phyloP scores from a whole-genome alignment of 2,888 invertebrate species.

The Anticlea derivata region DNA sequence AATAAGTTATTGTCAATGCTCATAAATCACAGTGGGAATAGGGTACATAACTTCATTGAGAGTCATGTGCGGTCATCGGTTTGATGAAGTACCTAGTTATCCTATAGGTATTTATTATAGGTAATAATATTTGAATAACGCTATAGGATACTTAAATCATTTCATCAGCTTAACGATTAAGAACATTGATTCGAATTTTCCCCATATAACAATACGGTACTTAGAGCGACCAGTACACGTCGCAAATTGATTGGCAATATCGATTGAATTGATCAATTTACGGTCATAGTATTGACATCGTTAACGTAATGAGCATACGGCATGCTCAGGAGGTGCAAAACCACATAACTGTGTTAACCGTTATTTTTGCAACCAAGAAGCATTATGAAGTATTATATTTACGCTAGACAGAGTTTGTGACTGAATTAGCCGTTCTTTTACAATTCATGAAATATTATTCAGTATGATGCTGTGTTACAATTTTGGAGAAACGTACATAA shows the following conservation, averaged over 20 bases:
- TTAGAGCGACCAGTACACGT: background rate
- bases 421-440: too few species aligned
- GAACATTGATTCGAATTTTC: background rate
- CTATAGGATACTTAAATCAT: too few species aligned
- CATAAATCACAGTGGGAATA: background rate
- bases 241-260: conserved; percentile 42
- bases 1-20: conserved; percentile 1
- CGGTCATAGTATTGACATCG: conserved; percentile 47
- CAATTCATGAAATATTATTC: too few species aligned
- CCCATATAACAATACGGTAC: background rate
- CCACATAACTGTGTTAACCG: conserved; percentile 53
- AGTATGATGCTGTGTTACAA: too few species aligned
- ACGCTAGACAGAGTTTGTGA: conserved; percentile 12
- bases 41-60: too few species aligned
- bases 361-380: conserved; percentile 36
- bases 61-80: too few species aligned
- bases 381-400: conserved; percentile 12
- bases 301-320: conserved; percentile 61
- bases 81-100: too few species aligned
- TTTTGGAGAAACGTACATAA: too few species aligned
- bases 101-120: too few species aligned
- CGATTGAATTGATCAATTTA: conserved; percentile 39
- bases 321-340: conserved; percentile 45
- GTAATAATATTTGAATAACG: too few species aligned
- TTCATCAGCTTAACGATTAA: too few species aligned